Evolutionary conservation across 1,140 invertebrate species (phyloP), one percentile per base, ranked within the genome.

Genomic region (Papilio aristodemus): DNA sequence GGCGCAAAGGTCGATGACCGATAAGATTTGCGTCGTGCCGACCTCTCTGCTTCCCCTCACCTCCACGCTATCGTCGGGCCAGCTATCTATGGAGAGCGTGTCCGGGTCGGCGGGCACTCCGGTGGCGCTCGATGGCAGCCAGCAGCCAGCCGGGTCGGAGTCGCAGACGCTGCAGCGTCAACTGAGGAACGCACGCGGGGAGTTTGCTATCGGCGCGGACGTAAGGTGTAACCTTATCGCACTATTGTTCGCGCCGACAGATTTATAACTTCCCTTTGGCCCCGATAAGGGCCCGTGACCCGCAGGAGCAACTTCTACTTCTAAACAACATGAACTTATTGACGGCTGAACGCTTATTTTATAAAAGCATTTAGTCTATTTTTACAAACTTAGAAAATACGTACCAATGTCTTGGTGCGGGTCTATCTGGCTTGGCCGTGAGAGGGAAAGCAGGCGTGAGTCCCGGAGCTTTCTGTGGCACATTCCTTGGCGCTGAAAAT

Each of bases 191-290:
- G 39, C 11, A 59, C 38, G 68, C 25, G 72, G 68, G 71, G 78
- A 73, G 54, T 64, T 60, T 75, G 71, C 76, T 84, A 81, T 82
- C 81, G 80, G 71, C 77, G 81, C 80, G 69, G 73, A 80, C 76
- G 84, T 83, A 89, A 89, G 83, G 83, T 91, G 86, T 78, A n/a
- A 83, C 83, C 78, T 86, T 89, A 91, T 89, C 86, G 86, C 83
- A 74, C 82, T 79, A 90, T 91, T 90, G 89, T 90, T 89, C 83
- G 76, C 83, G 77, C 76, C 86, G 86, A 88, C 83, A 89, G 87
- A 87, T 91, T 91, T 90, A 91, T 89, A 87, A 85, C 86, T 91
- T 91, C 89, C 89, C 85, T 83, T 91, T 89, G 89, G 76, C 87
- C 89, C 85, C 79, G 85, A 89, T 90, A 91, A 89, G 86, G 89